Evolutionary conservation across 92 coral and sea anemone genomes (phyloP), one percentile per base, ranked within the genome.

Genomic region (Parazoanthus darwini): DNA sequence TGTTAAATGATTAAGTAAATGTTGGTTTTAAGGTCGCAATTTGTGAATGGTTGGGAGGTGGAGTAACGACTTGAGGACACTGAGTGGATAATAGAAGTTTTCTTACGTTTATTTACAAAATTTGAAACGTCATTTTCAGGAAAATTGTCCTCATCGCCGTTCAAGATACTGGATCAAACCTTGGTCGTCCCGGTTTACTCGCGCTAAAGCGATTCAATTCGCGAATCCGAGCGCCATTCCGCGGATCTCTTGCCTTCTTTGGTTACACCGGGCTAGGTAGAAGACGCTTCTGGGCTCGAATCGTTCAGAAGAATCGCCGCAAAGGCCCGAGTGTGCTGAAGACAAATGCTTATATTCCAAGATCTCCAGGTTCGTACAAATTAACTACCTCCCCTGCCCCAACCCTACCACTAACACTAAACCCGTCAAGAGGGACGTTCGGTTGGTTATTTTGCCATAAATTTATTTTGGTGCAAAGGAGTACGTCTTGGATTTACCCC

Each of bases 141-240:
- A 82, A 82, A 82, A 89, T 94, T 33, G 93, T 94, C 23, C 80
- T 92, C 36, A 83, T 94, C 22, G 90, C 94, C 35, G 89, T 92
- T 23, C 82, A 90, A 23, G 94, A 94, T 4, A 48, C 56, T 38
- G 93, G 92, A 4, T 70, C 84, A 58, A 38, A 37, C 4, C 87
- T 77, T 76, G 89, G 89, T 14, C 46, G 42, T 8, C 72, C 75
- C 2, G 94, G 94, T 4, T 81, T 77, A 2, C 51, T 77, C 26
- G 90, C 94, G 37, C 89, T 94, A 3, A 82, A 39, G 59, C 74
- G 22, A 38, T 82, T 82, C 50, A 66, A 39, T 66, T 38, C 75
- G 18, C 75, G 77, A 8, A 66, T 82, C 9, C 75, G 77, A 66
- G 33, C 75, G 11, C 13, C 37, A 38, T 82, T 29, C 86, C 86